These are phyloP conservation scores for Meta bourneti DNA, from an alignment of 2,888 invertebrate species.

Conservation along the genomic window DNA sequence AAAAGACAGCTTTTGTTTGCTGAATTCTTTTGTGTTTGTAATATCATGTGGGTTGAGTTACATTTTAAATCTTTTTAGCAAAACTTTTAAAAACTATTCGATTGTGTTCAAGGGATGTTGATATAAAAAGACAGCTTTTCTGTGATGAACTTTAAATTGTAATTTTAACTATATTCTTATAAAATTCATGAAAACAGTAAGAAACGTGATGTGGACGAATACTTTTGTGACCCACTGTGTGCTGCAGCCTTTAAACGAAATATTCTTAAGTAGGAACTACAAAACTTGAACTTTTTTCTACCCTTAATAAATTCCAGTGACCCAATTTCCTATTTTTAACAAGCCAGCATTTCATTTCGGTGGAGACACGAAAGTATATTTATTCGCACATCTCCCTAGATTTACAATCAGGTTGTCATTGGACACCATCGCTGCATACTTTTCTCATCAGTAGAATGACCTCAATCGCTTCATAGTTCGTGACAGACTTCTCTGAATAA, in stretches of 20 bases:
- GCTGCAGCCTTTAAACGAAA: not conserved
- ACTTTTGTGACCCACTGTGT: too few relatives aligned
- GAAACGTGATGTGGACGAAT: too few relatives aligned
- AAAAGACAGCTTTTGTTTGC: too few relatives aligned
- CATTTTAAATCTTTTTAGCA: too few relatives aligned
- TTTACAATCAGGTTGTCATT: not conserved
- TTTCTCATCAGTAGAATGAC: constrained; percentile 4
- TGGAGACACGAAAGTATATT: not conserved
- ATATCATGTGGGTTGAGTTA: too few relatives aligned
- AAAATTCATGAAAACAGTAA: too few relatives aligned
- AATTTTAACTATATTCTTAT: too few relatives aligned
- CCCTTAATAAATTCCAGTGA: not conserved
- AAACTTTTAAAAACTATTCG: too few relatives aligned
- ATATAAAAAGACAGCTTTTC: too few relatives aligned
- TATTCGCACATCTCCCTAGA: not conserved
- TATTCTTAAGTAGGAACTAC: not conserved
- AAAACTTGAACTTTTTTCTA: not conserved
- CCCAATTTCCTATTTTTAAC: not conserved
- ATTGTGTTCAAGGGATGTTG: too few relatives aligned
- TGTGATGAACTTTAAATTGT: too few relatives aligned
- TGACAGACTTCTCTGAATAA: constrained; percentile 15
- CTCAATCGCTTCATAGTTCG: not conserved
- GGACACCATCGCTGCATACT: not conserved
- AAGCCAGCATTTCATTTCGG: not conserved
- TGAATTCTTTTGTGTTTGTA: too few relatives aligned